phyloP scores from a whole-genome alignment of 1,140 invertebrate genomes.

The Penaeus japonicus region DNA sequence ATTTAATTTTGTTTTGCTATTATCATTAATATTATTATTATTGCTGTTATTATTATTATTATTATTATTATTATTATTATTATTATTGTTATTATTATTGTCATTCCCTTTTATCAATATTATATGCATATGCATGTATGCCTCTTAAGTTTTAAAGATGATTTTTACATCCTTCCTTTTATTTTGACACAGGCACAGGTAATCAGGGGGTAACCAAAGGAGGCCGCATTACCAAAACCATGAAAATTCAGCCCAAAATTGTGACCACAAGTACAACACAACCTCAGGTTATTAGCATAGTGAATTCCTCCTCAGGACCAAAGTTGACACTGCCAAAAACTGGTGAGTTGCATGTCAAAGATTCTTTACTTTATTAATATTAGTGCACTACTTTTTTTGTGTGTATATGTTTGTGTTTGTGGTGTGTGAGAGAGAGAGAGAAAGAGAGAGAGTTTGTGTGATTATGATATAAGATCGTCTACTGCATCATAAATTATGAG shows the following conservation, averaged over 20 bases:
- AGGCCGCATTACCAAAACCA: conserved; percentile 46
- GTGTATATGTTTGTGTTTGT: no score
- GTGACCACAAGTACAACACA: conserved; percentile 16
- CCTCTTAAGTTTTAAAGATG: not conserved
- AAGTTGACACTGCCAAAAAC: conserved; percentile 43
- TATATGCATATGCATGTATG: not conserved
- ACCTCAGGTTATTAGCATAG: conserved; percentile 42
- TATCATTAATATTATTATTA: no score
- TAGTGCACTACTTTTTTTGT: no score
- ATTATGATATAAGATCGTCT: no score
- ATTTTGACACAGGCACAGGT: not conserved
- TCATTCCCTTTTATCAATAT: not conserved
- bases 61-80: no score
- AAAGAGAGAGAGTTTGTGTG: no score
- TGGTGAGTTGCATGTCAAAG: not conserved
- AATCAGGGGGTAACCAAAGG: not conserved
- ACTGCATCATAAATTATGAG: no score
- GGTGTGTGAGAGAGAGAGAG: no score
- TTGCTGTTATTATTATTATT: no score
- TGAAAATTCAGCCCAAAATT: conserved; percentile 49
- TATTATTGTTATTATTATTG: no score
- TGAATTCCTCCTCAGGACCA: conserved; percentile 25
- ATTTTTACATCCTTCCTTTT: not conserved
- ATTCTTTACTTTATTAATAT: no score
- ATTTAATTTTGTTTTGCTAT: not conserved